phyloP scores from a whole-genome alignment of 2,888 invertebrate genomes.

The Thelaira solivaga region DNA sequence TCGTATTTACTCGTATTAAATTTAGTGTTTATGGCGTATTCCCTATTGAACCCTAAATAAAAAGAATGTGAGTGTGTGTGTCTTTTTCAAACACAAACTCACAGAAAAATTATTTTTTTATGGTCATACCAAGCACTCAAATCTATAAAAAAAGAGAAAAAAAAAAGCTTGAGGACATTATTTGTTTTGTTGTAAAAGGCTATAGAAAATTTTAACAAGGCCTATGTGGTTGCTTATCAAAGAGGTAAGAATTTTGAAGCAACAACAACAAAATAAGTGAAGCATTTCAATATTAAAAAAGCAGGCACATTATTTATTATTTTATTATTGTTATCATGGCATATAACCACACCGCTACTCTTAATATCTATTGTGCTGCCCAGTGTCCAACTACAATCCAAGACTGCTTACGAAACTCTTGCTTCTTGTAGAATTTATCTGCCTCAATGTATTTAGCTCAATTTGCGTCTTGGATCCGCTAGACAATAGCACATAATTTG shows the following conservation, averaged over 20 bases:
- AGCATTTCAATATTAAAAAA: not conserved
- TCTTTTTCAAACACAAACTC: constrained; percentile 16
- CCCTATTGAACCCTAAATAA: constrained; percentile 62
- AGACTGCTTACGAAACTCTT: too few species aligned
- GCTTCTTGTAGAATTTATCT: too few species aligned
- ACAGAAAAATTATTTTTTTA: too few species aligned
- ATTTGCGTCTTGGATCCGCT: too few species aligned
- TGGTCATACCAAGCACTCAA: constrained; percentile 39
- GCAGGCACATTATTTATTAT: constrained; percentile 15
- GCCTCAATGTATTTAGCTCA: too few species aligned
- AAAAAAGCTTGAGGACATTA: constrained; percentile 3
- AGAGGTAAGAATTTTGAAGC: constrained; percentile 47
- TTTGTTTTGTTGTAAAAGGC: not conserved
- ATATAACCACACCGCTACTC: too few species aligned
- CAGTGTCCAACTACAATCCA: too few species aligned
- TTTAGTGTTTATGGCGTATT: constrained; percentile 32
- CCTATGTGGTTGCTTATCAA: constrained; percentile 30
- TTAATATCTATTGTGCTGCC: too few species aligned
- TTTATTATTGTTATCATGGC: not conserved
- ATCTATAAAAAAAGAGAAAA: not conserved
- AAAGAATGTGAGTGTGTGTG: constrained; percentile 45
- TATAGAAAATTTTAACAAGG: constrained; percentile 29
- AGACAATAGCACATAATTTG: too few species aligned
- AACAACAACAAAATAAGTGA: not conserved
- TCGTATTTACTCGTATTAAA: constrained; percentile 20